These are phyloP conservation scores for Plutomurus gul DNA, from an alignment of 1,140 invertebrate species.

Conservation along the genomic window DNA sequence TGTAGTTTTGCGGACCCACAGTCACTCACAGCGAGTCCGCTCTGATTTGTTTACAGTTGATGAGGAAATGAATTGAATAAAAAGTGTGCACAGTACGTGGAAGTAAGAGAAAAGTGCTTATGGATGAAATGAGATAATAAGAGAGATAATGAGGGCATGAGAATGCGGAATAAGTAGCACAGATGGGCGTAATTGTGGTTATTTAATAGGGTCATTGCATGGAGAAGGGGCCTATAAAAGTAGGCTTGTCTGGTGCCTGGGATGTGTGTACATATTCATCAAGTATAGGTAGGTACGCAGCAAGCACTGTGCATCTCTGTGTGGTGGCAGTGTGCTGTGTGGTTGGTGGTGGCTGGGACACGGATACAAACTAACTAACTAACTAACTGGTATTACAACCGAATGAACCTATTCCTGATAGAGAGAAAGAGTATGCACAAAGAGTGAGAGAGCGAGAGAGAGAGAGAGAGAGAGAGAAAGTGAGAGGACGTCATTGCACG, in stretches of 20 bases:
- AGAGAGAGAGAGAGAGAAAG: not conserved
- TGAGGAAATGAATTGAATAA: not conserved
- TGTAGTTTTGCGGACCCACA: too few species aligned
- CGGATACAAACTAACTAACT: too few species aligned
- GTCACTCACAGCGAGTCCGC: too few species aligned
- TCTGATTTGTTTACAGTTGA: constrained; percentile 7
- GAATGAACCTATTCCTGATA: too few species aligned
- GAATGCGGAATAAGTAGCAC: constrained; percentile 11
- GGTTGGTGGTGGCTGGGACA: not conserved
- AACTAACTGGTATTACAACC: too few species aligned
- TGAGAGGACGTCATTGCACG: not conserved
- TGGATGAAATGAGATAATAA: constrained; percentile 20
- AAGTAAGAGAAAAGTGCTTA: not conserved
- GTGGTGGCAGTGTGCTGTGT: not conserved
- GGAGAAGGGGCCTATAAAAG: constrained; percentile 27
- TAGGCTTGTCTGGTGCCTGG: constrained; percentile 23
- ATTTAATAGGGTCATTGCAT: constrained; percentile 42
- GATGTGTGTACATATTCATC: not conserved
- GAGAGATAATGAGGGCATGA: constrained; percentile 16
- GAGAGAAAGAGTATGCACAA: too few species aligned
- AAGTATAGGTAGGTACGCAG: not conserved
- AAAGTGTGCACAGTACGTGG: too few species aligned
- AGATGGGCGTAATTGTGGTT: constrained; percentile 21
- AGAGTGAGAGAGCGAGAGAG: not conserved
- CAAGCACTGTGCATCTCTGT: not conserved